phyloP scores from a whole-genome alignment of 2,888 invertebrate species.

The Cataglyphis rosenhaueri region DNA sequence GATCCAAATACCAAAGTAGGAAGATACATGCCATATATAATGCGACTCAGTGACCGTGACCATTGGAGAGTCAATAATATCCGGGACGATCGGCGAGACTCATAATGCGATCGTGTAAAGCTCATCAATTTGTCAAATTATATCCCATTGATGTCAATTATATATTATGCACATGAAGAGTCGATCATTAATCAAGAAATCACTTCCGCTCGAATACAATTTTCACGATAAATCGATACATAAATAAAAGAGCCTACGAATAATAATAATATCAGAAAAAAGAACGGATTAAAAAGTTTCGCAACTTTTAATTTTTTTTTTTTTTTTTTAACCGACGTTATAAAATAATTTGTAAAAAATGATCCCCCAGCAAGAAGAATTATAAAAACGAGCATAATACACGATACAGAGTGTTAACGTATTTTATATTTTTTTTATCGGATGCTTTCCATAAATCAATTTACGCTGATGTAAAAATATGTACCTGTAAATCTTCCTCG shows the following conservation, averaged over 20 bases:
- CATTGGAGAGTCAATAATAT: constrained; percentile 68
- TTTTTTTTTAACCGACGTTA: background rate
- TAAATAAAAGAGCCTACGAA: background rate
- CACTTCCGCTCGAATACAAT: constrained; percentile 37
- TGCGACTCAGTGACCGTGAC: constrained; percentile 79
- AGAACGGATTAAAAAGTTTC: constrained; percentile 7
- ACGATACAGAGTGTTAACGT: background rate
- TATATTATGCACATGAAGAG: constrained; percentile 36
- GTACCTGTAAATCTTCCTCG: constrained; percentile 84
- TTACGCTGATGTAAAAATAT: constrained; percentile 16
- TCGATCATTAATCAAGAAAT: constrained; percentile 41
- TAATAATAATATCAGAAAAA: background rate
- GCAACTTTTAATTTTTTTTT: background rate
- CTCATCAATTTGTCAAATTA: constrained; percentile 71
- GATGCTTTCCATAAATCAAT: background rate
- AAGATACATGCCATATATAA: constrained; percentile 67
- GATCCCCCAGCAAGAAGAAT: background rate
- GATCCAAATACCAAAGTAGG: constrained; percentile 6
- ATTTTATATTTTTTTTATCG: background rate
- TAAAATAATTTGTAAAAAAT: background rate
- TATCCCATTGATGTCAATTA: constrained; percentile 72
- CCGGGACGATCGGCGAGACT: constrained; percentile 58
- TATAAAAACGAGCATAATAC: background rate
- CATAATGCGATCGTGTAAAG: constrained; percentile 66
- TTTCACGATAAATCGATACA: constrained; percentile 41